Evolutionary conservation across 2,113 vertebrate species (phyloP).

Genomic region (Dicrurus megarhynchus): DNA sequence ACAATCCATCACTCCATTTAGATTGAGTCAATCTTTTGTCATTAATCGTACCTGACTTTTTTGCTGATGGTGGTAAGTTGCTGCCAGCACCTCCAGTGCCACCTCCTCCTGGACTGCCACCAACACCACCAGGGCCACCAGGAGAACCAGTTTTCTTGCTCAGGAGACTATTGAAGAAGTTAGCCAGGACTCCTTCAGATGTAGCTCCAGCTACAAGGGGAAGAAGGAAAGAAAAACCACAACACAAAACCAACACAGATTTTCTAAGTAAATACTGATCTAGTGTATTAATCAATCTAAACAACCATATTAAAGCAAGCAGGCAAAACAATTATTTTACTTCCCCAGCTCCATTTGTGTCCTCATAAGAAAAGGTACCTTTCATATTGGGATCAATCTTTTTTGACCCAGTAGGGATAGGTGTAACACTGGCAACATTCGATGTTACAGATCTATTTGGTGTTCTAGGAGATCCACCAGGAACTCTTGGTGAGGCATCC

Average conservation of each 20-base stretch:
- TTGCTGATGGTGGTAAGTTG: slow-evolving; percentile 87
- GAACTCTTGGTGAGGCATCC: slow-evolving; percentile 89
- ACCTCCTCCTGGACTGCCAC: slow-evolving; percentile 75
- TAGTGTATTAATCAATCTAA: background rate
- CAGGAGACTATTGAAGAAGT: slow-evolving; percentile 98
- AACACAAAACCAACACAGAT: background rate
- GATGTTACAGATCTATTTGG: slow-evolving; percentile 89
- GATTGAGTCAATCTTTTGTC: background rate
- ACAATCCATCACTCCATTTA: background rate
- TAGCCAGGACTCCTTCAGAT: slow-evolving; percentile 96
- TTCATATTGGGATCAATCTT: slow-evolving; percentile 88
- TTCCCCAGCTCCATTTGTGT: background rate
- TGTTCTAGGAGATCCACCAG: slow-evolving; percentile 90
- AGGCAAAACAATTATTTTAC: background rate
- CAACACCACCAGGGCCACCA: slow-evolving; percentile 81
- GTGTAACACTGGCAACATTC: slow-evolving; percentile 90
- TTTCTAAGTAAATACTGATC: background rate
- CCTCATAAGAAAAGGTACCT: slow-evolving; percentile 66
- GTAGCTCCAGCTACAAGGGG: slow-evolving; percentile 85
- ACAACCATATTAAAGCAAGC: background rate
- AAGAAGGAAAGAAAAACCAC: background rate
- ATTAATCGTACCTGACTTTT: slow-evolving; percentile 87
- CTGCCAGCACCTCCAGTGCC: slow-evolving; percentile 76
- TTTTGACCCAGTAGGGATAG: slow-evolving; percentile 87
- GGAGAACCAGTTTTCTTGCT: slow-evolving; percentile 96